phyloP scores from a whole-genome alignment of 2,888 invertebrate genomes.

The Erebia aethiops region DNA sequence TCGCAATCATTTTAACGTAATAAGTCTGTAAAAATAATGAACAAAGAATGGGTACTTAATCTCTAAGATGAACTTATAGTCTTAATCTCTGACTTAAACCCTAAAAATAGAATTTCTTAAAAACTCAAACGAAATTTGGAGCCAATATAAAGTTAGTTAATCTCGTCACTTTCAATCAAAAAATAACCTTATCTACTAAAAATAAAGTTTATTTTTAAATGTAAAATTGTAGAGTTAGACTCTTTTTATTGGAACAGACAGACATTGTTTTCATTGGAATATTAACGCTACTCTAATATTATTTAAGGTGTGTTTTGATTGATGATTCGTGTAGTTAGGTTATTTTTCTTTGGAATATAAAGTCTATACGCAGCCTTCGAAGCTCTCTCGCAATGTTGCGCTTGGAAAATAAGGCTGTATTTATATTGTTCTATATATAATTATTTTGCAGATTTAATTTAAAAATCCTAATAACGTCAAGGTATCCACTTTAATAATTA shows the following conservation, averaged over 20 bases:
- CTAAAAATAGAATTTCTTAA: conserved; percentile 34
- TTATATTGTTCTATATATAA: conserved; percentile 33
- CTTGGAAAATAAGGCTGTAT: conserved; percentile 46
- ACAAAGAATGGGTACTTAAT: background rate
- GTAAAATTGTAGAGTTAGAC: background rate
- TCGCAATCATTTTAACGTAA: no score
- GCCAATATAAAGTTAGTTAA: conserved; percentile 32
- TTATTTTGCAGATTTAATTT: no score
- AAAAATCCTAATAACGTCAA: no score
- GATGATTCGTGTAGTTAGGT: conserved; percentile 12
- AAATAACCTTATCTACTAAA: background rate
- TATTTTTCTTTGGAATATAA: conserved; percentile 35
- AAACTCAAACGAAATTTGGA: conserved; percentile 29
- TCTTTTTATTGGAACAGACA: background rate
- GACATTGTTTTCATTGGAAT: background rate
- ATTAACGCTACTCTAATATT: background rate
- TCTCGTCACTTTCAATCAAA: background rate
- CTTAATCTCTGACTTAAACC: conserved; percentile 24
- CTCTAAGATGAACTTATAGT: background rate
- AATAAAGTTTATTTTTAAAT: background rate
- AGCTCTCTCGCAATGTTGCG: conserved; percentile 53
- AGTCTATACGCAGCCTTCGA: conserved; percentile 55
- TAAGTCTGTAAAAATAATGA: background rate
- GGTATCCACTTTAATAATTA: no score
- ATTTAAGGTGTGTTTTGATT: conserved; percentile 22